Evolutionary conservation across 2,797 vertebrate genomes (phyloP), one percentile per base, ranked within the genome.

Genomic region (Anguilla megastoma): DNA sequence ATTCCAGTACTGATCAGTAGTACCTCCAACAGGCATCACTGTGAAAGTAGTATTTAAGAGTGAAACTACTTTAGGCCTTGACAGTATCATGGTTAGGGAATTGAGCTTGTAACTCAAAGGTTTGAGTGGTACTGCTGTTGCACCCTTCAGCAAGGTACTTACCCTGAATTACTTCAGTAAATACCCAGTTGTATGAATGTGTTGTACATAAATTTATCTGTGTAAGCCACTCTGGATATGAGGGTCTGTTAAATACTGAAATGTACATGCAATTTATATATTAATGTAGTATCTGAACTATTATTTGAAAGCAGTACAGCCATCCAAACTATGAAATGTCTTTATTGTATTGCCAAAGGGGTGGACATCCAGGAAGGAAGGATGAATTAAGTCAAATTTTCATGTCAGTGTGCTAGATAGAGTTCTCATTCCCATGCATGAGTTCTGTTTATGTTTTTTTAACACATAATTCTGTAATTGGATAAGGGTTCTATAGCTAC

Each of bases 11-110:
- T 14, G 36, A 86, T 12, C 18, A 56, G 74, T 56, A 18, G 36
- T 33, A 87, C 50, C 71, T 58, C 58, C 21, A 79, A 86, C 36
- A 74, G 86, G 74, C 71, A 87, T 41, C 58, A 45, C 69, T 58
- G 50, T 16, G 54, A 87, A 14, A 30, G 27, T 79, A 27, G n/a
- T 30, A 54, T 76, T 45, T 52, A 30, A 52, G 41, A 74, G 45
- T 71, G 66, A n/a, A 74, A 45, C 24, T 52, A 9, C 45, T 52
- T 3, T 24, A 52, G 66, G 86, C 86, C 24, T 33, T 74, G 45
- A 50, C 63, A 74, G 63, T 24, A 66, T 66, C 5, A 66, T 66
- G 63, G 21, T 66, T n/a, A n/a, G 63, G 21, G 63, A 27, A 66
- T n/a, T 66, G 21, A 5, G 63, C 24, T 66, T 24, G 63, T 66